These are phyloP conservation scores for Amphiprion ocellaris DNA, from an alignment of 2,113 vertebrate genomes.

Conservation along the genomic window DNA sequence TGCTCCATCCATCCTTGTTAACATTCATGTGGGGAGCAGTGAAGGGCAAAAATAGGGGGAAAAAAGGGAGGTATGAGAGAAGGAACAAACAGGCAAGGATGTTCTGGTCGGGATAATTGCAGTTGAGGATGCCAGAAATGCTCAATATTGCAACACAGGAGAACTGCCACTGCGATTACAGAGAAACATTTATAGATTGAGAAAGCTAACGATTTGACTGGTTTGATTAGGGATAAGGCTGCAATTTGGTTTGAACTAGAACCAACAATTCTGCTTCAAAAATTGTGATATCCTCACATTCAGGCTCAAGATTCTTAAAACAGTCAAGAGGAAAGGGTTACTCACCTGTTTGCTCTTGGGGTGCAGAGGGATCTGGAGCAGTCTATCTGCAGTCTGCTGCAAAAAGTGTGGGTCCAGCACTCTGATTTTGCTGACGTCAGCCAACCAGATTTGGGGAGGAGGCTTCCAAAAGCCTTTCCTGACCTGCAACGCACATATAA, in stretches of 20 bases:
- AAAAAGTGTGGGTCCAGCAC: conserved; percentile 94
- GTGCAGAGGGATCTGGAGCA: conserved; percentile 87
- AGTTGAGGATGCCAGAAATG: neutral
- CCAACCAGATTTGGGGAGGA: conserved; percentile 92
- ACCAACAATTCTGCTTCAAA: too few relatives aligned
- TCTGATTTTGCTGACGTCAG: conserved; percentile 85
- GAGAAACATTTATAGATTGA: neutral
- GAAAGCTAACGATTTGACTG: too few relatives aligned
- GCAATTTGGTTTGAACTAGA: too few relatives aligned
- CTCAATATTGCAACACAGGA: neutral
- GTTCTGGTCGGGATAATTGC: conserved; percentile 29
- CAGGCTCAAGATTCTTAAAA: neutral
- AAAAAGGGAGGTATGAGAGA: conserved; percentile 3
- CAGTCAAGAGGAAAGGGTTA: neutral
- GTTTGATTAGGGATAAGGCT: too few relatives aligned
- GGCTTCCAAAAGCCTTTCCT: conserved; percentile 93
- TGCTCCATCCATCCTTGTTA: conserved; percentile 45
- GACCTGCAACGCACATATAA: conserved; percentile 59
- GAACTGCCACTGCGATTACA: neutral
- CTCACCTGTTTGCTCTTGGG: conserved; percentile 87
- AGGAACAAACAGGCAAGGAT: conserved; percentile 22
- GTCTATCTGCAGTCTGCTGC: conserved; percentile 88
- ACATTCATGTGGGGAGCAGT: conserved; percentile 57
- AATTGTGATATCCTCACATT: too few relatives aligned
- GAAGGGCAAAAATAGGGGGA: conserved; percentile 8